A percentile compares a stretch with the other conserved stretches of the same genome.
Evolutionary conservation across 2,888 invertebrate species (phyloP).

Genomic region (Hydroisotoma schaefferi): DNA sequence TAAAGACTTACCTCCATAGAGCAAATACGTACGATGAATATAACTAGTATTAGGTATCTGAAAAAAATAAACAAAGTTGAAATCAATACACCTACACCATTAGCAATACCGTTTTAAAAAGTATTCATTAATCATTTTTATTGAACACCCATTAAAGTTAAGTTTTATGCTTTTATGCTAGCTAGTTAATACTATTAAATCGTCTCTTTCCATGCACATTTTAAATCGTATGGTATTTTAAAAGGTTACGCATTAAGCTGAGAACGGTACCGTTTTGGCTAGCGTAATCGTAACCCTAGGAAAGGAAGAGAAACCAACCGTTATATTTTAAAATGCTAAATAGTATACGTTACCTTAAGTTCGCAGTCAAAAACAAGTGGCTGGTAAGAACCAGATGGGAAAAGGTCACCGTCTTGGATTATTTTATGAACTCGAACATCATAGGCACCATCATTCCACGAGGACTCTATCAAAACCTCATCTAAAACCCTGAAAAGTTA

Average conservation of each 20-base stretch:
- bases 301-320: too few species aligned
- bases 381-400: neutral
- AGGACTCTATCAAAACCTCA: constrained; percentile 33
- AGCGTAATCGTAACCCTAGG: too few species aligned
- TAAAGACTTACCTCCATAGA: constrained; percentile 35
- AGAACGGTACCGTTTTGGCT: too few species aligned
- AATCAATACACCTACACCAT: neutral
- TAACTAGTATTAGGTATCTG: constrained; percentile 42
- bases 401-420: constrained; percentile 25
- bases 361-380: constrained; percentile 39
- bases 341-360: constrained; percentile 26
- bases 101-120: neutral
- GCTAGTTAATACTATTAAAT: too few species aligned
- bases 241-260: too few species aligned
- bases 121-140: too few species aligned
- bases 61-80: constrained; percentile 3
- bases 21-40: constrained; percentile 22
- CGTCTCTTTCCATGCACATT: too few species aligned
- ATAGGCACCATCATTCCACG: constrained; percentile 40
- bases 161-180: too few species aligned
- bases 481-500: constrained; percentile 26
- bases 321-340: neutral
- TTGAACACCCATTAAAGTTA: too few species aligned
- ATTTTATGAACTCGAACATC: constrained; percentile 35
- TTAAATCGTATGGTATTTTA: too few species aligned